Evolutionary conservation across 2,113 vertebrate species (phyloP), one percentile per base, ranked within the genome.

Genomic region (Camelus bactrianus): DNA sequence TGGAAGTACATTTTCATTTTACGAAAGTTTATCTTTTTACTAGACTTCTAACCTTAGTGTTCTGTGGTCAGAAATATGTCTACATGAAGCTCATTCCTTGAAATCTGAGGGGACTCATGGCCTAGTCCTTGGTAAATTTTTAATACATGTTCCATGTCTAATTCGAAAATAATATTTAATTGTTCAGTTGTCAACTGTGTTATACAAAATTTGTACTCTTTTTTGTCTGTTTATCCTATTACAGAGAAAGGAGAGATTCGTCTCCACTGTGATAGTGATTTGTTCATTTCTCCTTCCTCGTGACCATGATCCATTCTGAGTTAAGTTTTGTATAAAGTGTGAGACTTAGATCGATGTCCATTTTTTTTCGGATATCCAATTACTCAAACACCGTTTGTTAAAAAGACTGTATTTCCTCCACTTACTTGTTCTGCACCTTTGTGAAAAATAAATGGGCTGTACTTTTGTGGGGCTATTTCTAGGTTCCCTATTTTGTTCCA

Each of bases 401-500:
- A 75, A 94, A 95, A 94, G 48, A 64, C 17, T 82, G 6, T 92
- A 24, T 16, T 92, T 90, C 48, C n/a, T 65, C 60, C 62, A 62
- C 30, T 81, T 62, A 88, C 75, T 91, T 73, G 15, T 91, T 89
- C 95, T 89, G 64, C 60, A 87, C 20, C 62, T 80, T 75, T 92
- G 70, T 94, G 3, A 95, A 94, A 97, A 96, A 95, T 89, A 84
- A 97, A 75, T 70, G 70, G 62, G 42, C 73, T 9, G 6, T 81
- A 79, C 30, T 91, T 92, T 35, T 50, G 77, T 86, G 54, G 6
- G 69, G 10, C 58, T 76, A 15, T 80, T 79, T 93, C 50, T 60
- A 72, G 14, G 30, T 75, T 79, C 32, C 89, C 22, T 82, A 4
- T 79, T 95, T 72, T 73, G 28, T 77, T 75, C 10, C 32, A 13